These are phyloP conservation scores for Alethe diademata DNA, from an alignment of 2,113 vertebrate species.

Conservation along the genomic window DNA sequence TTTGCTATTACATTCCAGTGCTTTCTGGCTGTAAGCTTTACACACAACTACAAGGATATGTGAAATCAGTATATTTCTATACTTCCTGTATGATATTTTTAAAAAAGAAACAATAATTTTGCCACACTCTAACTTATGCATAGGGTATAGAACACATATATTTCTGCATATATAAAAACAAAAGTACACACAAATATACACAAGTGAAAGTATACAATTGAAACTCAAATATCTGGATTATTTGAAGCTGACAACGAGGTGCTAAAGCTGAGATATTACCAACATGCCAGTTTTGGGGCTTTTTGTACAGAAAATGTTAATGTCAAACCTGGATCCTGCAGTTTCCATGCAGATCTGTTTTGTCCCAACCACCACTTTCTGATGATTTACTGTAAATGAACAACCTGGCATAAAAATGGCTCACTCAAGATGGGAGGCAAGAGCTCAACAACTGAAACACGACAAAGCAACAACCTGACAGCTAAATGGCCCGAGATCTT, in stretches of 20 bases:
- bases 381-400: not conserved
- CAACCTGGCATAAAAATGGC: not conserved
- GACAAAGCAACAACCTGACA: not conserved
- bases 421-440: not conserved
- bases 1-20: not conserved
- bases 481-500: not conserved
- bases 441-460: not conserved
- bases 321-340: not conserved
- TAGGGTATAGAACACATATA: not conserved
- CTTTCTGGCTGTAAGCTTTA: not conserved
- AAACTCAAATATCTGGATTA: not conserved
- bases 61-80: not conserved
- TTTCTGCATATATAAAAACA: not conserved
- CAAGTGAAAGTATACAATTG: not conserved
- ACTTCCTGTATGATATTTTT: not conserved
- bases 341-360: not conserved
- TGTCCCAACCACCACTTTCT: not conserved
- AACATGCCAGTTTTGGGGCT: not conserved
- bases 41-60: not conserved
- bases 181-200: not conserved
- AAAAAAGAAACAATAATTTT: not conserved
- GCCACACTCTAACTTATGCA: fast-evolving
- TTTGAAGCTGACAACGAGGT: not conserved
- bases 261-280: not conserved
- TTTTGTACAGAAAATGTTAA: not conserved